phyloP scores from a whole-genome alignment of 2,888 invertebrate species.

The Isotomurus palustris region DNA sequence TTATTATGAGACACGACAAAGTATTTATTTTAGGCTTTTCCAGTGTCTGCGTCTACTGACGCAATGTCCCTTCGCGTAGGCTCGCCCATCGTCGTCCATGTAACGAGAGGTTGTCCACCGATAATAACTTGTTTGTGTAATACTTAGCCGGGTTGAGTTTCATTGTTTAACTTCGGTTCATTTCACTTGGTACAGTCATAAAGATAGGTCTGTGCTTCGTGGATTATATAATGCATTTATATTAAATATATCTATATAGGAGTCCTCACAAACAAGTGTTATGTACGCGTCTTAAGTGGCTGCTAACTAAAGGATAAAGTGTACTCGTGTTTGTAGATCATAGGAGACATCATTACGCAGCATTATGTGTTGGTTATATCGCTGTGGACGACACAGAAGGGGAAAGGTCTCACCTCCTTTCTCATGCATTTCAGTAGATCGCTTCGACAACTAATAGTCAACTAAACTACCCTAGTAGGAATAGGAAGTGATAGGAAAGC shows the following conservation, averaged over 20 bases:
- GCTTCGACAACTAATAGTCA: too few species aligned
- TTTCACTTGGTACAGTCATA: slow-evolving; percentile 3
- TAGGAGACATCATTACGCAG: too few species aligned
- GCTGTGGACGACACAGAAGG: too few species aligned
- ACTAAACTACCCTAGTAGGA: too few species aligned
- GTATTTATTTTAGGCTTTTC: slow-evolving; percentile 12
- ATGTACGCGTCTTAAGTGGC: background rate
- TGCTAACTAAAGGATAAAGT: background rate
- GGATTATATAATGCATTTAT: too few species aligned
- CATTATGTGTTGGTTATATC: too few species aligned
- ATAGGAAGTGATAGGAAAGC: too few species aligned
- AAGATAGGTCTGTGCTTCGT: too few species aligned
- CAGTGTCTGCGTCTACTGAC: background rate
- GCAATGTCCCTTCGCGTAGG: background rate
- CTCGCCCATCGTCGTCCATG: background rate
- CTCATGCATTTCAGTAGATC: too few species aligned
- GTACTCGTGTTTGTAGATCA: background rate
- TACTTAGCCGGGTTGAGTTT: slow-evolving; percentile 16
- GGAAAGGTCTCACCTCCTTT: background rate
- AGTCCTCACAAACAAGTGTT: background rate
- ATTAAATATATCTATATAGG: too few species aligned
- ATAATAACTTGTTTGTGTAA: slow-evolving; percentile 32
- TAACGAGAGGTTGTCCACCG: slow-evolving; percentile 14
- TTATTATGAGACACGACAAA: too few species aligned
- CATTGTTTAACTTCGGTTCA: slow-evolving; percentile 13